Conservation (phyloP, 2,797 vertebrate genomes). For the Propithecus deckenii region DNA sequence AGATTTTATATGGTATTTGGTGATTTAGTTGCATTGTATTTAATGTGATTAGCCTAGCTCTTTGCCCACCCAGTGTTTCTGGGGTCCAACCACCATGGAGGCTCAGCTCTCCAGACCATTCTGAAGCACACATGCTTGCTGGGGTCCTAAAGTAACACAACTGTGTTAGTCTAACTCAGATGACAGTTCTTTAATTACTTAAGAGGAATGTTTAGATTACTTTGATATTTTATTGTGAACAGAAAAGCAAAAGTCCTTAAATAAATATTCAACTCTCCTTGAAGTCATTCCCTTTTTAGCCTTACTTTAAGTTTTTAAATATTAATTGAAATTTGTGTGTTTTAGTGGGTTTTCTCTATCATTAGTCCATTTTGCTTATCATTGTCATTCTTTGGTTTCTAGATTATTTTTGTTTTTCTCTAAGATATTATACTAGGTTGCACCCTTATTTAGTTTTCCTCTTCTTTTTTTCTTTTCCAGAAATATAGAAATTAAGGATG, state of each 20-base stretch:
- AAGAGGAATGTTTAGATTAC: background rate
- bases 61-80: slow-evolving; percentile 2
- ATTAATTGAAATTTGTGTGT: background rate
- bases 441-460: slow-evolving; percentile 66
- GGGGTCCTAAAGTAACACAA: background rate
- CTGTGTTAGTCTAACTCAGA: background rate
- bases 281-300: background rate
- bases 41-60: background rate
- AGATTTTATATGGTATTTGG: background rate
- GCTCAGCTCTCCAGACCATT: background rate
- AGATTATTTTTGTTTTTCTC: slow-evolving; percentile 49
- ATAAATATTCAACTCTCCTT: background rate
- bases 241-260: background rate
- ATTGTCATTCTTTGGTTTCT: slow-evolving; percentile 70
- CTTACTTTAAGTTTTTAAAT: background rate
- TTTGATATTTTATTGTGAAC: background rate
- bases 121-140: background rate
- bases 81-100: background rate
- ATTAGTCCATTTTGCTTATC: slow-evolving; percentile 44
- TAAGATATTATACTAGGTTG: slow-evolving; percentile 19
- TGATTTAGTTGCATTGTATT: background rate
- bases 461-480: slow-evolving; percentile 39
- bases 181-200: background rate
- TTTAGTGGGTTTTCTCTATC: slow-evolving; percentile 57
- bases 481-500: slow-evolving; percentile 65